These are phyloP conservation scores for Drosophila nigrodunni DNA, from an alignment of 1,140 invertebrate genomes.

Conservation along the genomic window DNA sequence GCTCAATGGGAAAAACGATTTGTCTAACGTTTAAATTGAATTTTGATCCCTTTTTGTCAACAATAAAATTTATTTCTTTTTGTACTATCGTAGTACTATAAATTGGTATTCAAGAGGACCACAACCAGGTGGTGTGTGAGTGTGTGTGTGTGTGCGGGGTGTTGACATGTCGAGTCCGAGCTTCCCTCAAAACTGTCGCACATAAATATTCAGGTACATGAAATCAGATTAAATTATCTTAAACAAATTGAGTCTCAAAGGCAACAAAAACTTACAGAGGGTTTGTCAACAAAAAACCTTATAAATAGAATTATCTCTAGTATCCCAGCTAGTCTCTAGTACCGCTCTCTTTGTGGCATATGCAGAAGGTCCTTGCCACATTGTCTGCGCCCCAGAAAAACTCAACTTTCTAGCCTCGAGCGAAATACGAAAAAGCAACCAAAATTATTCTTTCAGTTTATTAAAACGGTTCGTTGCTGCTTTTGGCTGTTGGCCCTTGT, in stretches of 20 bases:
- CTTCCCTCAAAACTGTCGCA: conserved; percentile 21
- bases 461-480: conserved; percentile 58
- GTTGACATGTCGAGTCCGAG: conserved; percentile 31
- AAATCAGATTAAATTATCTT: conserved; percentile 81
- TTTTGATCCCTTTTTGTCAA: conserved; percentile 68
- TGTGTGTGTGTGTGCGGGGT: conserved; percentile 24
- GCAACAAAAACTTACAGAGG: conserved; percentile 37
- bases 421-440: conserved; percentile 33
- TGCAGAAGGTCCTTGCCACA: conserved; percentile 40
- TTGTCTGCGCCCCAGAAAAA: conserved; percentile 39
- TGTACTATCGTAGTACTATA: conserved; percentile 8
- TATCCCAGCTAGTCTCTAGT: neutral
- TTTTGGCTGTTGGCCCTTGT: conserved; percentile 20
- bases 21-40: conserved; percentile 78
- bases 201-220: conserved; percentile 81
- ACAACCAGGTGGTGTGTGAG: conserved; percentile 9
- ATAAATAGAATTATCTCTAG: conserved; percentile 15
- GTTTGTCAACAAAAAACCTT: neutral
- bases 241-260: conserved; percentile 73
- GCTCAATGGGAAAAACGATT: conserved; percentile 46
- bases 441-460: conserved; percentile 56
- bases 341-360: conserved; percentile 34
- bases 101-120: conserved; percentile 39
- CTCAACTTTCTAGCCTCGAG: conserved; percentile 65
- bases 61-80: conserved; percentile 41